Evolutionary conservation across 2,797 vertebrate species (phyloP), one percentile per base, ranked within the genome.

Genomic region (Phyllotis vaccarum): DNA sequence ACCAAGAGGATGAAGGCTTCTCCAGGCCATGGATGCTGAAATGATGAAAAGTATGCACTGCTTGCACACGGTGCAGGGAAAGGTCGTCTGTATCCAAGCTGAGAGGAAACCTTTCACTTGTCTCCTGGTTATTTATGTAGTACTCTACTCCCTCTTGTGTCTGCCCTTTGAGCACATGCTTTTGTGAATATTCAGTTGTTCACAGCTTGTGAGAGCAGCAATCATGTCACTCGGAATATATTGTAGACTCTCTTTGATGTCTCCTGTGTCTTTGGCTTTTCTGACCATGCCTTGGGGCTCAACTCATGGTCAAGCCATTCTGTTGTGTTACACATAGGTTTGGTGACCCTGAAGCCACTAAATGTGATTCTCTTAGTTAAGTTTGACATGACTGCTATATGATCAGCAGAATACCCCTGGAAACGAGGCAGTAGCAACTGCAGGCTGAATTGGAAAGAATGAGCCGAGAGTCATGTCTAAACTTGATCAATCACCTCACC

Each of bases 1-100:
- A 31, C 3, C 91, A 89, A 87, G 66, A 89, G 82, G 82, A 40
- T n/a, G 76, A 93, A 94, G 79, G 46, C 60, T 72, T 87, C 79
- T 62, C 72, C 54, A 64, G 49, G 34, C 43, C 10, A 72, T 46
- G 49, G 14, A 78, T 16, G 49, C n/a, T 54, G 86, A 64, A 68
- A 12, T 54, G 91, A 82, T 34, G 60, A 72, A 56, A 89, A 70
- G 72, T 43, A 16, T 9, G 12, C 58, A 14, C 27, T 10, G 3
- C 27, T 3, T 52, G 54, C 70, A 29, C 6, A 6, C 5, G 49
- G 13, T 52, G 4, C 49, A 12, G 58, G 74, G 54, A 34, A 75
- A 49, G 54, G 10, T 46, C 43, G 24, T 79, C 89, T 79, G 27
- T 78, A 37, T 46, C 2, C 64, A 46, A n/a, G 43, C 9, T n/a